Percentiles rank a stretch among this genome's conserved stretches.
phyloP scores from a whole-genome alignment of 2,888 invertebrate species.

The Actias luna region DNA sequence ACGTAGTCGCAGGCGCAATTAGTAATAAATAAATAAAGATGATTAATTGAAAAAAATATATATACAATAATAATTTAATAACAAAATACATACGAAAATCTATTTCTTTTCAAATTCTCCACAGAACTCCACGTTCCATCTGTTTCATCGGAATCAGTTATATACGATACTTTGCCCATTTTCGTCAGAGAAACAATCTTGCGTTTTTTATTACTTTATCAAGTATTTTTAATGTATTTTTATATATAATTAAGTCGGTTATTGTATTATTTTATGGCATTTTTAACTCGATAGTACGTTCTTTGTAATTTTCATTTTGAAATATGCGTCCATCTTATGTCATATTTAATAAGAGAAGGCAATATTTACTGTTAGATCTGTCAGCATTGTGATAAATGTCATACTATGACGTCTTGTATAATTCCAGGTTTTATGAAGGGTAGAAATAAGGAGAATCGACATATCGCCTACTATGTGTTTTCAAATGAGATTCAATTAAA shows the following conservation, averaged over 20 bases:
- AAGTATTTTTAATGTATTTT: not conserved
- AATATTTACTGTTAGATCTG: not conserved
- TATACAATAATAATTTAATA: too few species aligned
- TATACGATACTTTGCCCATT: slow-evolving; percentile 53
- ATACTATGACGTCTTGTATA: not conserved
- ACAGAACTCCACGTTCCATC: slow-evolving; percentile 53
- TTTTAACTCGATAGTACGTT: not conserved
- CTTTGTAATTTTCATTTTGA: not conserved
- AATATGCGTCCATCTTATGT: not conserved
- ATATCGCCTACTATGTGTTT: too few species aligned
- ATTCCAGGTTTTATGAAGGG: too few species aligned
- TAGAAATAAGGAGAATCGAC: too few species aligned
- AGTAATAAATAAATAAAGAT: not conserved
- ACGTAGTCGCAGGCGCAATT: not conserved
- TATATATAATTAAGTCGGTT: not conserved
- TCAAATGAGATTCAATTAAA: too few species aligned
- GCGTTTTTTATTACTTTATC: not conserved
- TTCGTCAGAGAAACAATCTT: slow-evolving; percentile 21
- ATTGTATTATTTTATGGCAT: not conserved
- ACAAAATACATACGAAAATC: slow-evolving; percentile 48
- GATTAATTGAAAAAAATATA: too few species aligned
- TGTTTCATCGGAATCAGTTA: slow-evolving; percentile 51
- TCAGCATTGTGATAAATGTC: not conserved
- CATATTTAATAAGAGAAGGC: not conserved
- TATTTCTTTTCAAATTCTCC: slow-evolving; percentile 54